Evolutionary conservation across 2,888 invertebrate genomes (phyloP).

Genomic region (Synergus itoensis): DNA sequence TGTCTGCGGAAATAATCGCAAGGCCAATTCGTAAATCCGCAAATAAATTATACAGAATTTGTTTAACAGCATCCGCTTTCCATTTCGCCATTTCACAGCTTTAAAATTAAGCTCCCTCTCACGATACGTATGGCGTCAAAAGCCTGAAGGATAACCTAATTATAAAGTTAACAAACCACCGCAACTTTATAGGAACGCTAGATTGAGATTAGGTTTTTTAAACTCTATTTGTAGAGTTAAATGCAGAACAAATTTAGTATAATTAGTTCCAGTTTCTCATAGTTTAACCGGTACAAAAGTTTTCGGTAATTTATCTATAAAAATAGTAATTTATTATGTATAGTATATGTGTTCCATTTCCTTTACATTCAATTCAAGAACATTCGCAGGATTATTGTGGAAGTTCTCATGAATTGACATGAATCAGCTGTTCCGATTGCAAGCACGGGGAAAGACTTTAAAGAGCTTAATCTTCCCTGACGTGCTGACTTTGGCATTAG

Average conservation of each 20-base stretch:
- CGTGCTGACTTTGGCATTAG: conserved; percentile 66
- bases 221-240: background rate
- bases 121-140: background rate
- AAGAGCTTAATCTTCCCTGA: conserved; percentile 67
- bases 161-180: conserved; percentile 7
- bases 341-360: background rate
- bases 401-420: background rate
- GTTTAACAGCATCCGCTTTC: background rate
- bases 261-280: background rate
- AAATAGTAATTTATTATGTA: background rate
- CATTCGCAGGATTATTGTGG: background rate
- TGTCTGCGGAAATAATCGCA: background rate
- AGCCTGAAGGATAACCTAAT: background rate
- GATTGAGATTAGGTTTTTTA: background rate
- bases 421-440: background rate
- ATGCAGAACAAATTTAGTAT: too few species aligned
- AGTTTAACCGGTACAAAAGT: background rate
- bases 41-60: conserved; percentile 1
- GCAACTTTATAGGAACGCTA: background rate
- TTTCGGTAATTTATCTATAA: too few species aligned
- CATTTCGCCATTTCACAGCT: background rate
- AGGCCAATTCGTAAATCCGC: background rate
- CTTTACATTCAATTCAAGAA: background rate
- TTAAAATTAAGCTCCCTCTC: background rate
- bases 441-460: background rate